These are phyloP conservation scores for Nematolebias whitei DNA, from an alignment of 2,113 vertebrate species.

Conservation along the genomic window DNA sequence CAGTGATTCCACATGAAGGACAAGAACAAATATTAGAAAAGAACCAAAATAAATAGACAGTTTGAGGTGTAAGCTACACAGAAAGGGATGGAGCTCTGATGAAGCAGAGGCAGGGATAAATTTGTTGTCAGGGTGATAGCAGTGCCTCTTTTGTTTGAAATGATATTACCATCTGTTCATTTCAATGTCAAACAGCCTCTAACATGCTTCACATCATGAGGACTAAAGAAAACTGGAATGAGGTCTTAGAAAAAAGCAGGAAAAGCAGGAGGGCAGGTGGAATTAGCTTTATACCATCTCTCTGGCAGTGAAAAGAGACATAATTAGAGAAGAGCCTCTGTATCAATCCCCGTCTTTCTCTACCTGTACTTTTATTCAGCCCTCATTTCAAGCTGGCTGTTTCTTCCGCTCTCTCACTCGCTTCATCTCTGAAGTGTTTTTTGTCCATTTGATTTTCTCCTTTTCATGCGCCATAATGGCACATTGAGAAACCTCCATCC, in stretches of 20 bases:
- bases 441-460: slow-evolving; percentile 65
- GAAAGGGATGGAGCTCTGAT: slow-evolving; percentile 28
- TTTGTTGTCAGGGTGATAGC: slow-evolving; percentile 45
- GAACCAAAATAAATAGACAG: slow-evolving; percentile 5
- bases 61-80: background rate
- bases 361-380: slow-evolving; percentile 49
- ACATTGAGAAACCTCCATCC: slow-evolving; percentile 64
- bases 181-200: slow-evolving; percentile 46
- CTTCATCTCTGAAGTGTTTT: slow-evolving; percentile 61
- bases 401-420: slow-evolving; percentile 15
- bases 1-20: background rate
- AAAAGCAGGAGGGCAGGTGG: slow-evolving; percentile 52
- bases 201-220: slow-evolving; percentile 36
- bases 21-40: slow-evolving; percentile 5
- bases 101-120: slow-evolving; percentile 11
- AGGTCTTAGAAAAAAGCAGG: slow-evolving; percentile 37
- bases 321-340: slow-evolving; percentile 63
- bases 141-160: slow-evolving; percentile 54
- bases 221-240: slow-evolving; percentile 38
- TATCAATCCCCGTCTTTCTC: slow-evolving; percentile 46
- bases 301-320: slow-evolving; percentile 57
- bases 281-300: slow-evolving; percentile 63
- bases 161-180: slow-evolving; percentile 62
- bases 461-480: slow-evolving; percentile 74
- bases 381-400: slow-evolving; percentile 52